phyloP scores from a whole-genome alignment of 2,113 vertebrate genomes.

The Psophia crepitans region DNA sequence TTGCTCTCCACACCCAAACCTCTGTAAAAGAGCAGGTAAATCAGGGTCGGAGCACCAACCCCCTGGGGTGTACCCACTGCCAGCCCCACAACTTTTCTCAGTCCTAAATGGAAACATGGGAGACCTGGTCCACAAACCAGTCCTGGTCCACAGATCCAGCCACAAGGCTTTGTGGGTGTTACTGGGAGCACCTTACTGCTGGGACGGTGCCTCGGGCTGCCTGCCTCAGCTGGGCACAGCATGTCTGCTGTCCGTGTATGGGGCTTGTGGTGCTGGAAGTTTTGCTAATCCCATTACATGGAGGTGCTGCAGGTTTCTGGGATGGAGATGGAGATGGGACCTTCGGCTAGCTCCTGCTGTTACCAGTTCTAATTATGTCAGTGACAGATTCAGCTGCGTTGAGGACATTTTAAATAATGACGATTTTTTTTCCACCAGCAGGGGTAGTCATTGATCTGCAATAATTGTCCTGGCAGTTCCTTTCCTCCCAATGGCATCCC shows the following conservation, averaged over 20 bases:
- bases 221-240: background rate
- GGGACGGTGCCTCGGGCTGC: background rate
- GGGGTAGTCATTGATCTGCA: conserved; percentile 59
- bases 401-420: background rate
- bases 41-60: background rate
- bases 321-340: background rate
- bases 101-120: background rate
- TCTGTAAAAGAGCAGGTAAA: conserved; percentile 52
- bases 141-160: background rate
- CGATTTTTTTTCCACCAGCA: conserved; percentile 44
- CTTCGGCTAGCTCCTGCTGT: rapidly evolving
- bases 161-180: background rate
- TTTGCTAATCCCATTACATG: background rate
- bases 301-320: background rate
- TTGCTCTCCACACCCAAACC: conserved; percentile 81
- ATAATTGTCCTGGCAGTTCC: background rate
- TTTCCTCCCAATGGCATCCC: background rate
- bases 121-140: background rate
- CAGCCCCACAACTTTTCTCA: background rate
- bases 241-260: rapidly evolving
- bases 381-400: background rate
- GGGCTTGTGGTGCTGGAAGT: background rate
- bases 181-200: background rate
- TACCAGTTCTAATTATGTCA: background rate
- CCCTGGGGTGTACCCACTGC: background rate